Conservation (phyloP, 2,888 invertebrate species). For the Deilephila porcellus region DNA sequence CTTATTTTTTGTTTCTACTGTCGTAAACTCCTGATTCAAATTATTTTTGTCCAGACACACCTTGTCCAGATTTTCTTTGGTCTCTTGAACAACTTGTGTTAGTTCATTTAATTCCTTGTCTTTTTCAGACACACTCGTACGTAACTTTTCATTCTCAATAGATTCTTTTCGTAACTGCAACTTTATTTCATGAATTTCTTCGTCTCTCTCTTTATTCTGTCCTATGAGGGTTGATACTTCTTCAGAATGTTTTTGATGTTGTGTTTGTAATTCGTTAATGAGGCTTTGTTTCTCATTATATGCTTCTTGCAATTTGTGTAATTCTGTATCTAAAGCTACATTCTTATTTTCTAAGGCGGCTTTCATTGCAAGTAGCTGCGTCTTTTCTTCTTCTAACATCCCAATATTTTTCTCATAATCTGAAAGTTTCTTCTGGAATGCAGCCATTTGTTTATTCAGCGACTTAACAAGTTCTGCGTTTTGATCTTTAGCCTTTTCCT, state of each 20-base stretch:
- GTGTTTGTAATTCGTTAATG: slow-evolving; percentile 76
- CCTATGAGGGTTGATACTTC: slow-evolving; percentile 73
- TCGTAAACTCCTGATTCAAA: slow-evolving; percentile 62
- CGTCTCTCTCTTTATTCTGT: slow-evolving; percentile 82
- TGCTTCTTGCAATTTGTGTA: slow-evolving; percentile 72
- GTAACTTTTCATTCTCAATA: slow-evolving; percentile 87
- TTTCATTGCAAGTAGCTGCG: slow-evolving; percentile 67
- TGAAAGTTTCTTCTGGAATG: slow-evolving; percentile 69
- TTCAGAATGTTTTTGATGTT: slow-evolving; percentile 77
- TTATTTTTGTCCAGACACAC: slow-evolving; percentile 70
- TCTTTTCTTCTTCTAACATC: slow-evolving; percentile 76
- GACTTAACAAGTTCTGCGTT: slow-evolving; percentile 80
- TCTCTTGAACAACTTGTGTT: slow-evolving; percentile 75
- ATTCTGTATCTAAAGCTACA: slow-evolving; percentile 62
- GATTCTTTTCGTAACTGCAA: slow-evolving; percentile 84
- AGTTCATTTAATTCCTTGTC: slow-evolving; percentile 76
- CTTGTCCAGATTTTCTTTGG: slow-evolving; percentile 68
- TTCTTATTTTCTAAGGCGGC: slow-evolving; percentile 64
- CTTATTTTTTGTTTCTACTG: slow-evolving; percentile 86
- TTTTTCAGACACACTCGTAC: slow-evolving; percentile 83
- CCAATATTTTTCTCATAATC: slow-evolving; percentile 73
- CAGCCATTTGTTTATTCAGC: slow-evolving; percentile 81
- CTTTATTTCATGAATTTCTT: slow-evolving; percentile 83
- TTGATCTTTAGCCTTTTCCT: slow-evolving; percentile 79
- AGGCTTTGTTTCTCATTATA: slow-evolving; percentile 74